These are phyloP conservation scores for Leptopilina boulardi DNA, from an alignment of 1,140 invertebrate species.

Conservation along the genomic window DNA sequence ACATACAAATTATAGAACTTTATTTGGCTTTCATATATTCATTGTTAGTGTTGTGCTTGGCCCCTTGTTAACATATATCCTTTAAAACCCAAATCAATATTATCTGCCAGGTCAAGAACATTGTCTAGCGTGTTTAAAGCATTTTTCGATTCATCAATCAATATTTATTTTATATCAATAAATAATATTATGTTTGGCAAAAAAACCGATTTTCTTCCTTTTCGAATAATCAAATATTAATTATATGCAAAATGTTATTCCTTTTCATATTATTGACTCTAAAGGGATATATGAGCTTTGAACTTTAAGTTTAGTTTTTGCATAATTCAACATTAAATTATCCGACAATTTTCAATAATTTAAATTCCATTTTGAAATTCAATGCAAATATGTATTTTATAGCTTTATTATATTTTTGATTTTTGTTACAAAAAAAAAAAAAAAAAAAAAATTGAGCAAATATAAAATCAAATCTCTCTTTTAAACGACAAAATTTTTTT, in stretches of 20 bases:
- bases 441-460: no score
- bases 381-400: no score
- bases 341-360: no score
- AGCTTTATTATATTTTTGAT: no score
- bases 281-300: background rate
- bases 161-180: background rate
- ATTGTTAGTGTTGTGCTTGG: background rate
- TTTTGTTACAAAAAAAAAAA: no score
- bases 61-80: conserved; percentile 13
- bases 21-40: conserved; percentile 2
- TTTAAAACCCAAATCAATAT: conserved; percentile 8
- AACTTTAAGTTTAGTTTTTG: no score
- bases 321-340: no score
- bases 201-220: background rate
- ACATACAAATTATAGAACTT: background rate
- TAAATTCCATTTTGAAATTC: no score
- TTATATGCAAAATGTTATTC: background rate
- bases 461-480: no score
- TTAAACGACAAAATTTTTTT: no score
- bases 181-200: background rate
- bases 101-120: conserved; percentile 2
- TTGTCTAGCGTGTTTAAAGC: conserved; percentile 29
- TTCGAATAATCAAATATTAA: background rate
- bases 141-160: conserved; percentile 8
- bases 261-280: background rate